phyloP scores from a whole-genome alignment of 1,140 invertebrate species.

The Diuraphis noxia region DNA sequence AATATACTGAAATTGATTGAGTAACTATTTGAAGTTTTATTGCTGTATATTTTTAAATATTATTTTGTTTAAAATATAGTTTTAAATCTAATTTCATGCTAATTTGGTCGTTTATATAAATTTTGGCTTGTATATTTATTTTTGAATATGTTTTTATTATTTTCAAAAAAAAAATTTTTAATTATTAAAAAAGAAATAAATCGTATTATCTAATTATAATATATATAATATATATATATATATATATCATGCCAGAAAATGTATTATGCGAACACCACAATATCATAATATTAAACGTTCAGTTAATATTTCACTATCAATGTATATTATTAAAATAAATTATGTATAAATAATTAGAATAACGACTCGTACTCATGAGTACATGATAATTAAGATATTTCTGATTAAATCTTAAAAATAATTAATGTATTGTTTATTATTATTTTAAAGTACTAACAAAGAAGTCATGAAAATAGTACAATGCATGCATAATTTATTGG shows the following conservation, averaged over 20 bases:
- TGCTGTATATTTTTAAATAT: neutral
- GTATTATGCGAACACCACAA: neutral
- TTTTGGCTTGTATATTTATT: neutral
- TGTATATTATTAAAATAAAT: neutral
- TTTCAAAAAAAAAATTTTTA: neutral
- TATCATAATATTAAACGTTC: neutral
- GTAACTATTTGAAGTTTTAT: neutral
- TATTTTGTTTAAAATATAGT: neutral
- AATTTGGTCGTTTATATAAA: neutral
- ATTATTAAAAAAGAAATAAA: no score
- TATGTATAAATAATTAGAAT: neutral
- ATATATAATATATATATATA: no score
- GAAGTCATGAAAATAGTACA: neutral
- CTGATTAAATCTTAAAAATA: neutral
- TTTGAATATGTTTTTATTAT: neutral
- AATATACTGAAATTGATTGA: neutral
- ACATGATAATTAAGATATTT: neutral
- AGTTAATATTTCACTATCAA: neutral
- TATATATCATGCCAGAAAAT: neutral
- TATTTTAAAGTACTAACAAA: neutral
- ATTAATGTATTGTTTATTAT: neutral
- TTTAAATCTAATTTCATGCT: neutral
- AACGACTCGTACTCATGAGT: neutral
- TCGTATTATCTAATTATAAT: no score
- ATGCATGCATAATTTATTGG: neutral